Percentiles rank a stretch among this genome's conserved stretches.
Conservation (phyloP, 2,888 invertebrate genomes). For the Ophion slaviceki region DNA sequence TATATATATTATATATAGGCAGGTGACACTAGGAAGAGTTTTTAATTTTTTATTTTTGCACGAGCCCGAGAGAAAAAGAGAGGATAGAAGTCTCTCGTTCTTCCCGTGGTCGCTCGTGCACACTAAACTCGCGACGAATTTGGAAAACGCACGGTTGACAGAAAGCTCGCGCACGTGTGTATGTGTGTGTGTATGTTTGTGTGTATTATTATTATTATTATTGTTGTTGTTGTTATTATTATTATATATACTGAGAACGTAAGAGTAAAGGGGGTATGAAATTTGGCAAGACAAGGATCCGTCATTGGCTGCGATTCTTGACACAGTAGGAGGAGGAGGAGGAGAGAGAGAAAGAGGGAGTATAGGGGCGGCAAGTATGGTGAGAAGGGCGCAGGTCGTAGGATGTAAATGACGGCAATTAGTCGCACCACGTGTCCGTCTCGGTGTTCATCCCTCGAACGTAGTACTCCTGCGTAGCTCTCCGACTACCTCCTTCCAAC, state of each 20-base stretch:
- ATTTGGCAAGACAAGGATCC: not conserved
- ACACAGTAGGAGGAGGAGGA: not conserved
- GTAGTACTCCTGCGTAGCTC: not conserved
- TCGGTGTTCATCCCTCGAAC: conserved; percentile 20
- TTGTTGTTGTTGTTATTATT: no score
- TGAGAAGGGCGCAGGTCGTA: not conserved
- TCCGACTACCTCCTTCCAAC: not conserved
- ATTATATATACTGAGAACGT: not conserved
- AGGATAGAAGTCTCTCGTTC: not conserved
- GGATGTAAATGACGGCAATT: conserved; percentile 55
- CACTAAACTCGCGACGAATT: not conserved
- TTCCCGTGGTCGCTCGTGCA: not conserved
- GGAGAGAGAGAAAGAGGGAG: not conserved
- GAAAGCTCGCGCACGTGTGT: not conserved
- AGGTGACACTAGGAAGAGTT: not conserved
- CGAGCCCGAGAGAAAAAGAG: not conserved
- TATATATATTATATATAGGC: not conserved
- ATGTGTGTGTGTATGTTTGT: not conserved
- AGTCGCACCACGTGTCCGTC: conserved; percentile 59
- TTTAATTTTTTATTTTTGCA: not conserved
- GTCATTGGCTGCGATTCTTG: not conserved
- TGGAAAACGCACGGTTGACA: not conserved
- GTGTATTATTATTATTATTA: not conserved
- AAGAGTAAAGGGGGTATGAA: not conserved
- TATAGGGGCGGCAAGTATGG: not conserved